phyloP scores from a whole-genome alignment of 2,113 vertebrate genomes.

The Odobenus rosmarus region DNA sequence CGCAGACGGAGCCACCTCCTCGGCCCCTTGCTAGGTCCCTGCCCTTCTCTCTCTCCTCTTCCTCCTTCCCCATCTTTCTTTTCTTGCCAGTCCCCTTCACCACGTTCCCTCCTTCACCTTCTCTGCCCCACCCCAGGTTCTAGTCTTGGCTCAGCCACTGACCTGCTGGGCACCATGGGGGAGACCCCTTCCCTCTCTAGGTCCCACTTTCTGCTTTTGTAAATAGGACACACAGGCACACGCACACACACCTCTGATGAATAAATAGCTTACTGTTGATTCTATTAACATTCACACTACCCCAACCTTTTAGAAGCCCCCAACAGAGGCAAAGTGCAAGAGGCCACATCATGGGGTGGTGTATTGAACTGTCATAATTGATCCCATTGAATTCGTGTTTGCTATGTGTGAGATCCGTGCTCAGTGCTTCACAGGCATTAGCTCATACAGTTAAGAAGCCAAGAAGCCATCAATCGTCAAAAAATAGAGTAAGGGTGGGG shows the following conservation, averaged over 20 bases:
- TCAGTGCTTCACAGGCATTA: neutral
- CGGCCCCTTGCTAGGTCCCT: accelerated
- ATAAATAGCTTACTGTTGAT: neutral
- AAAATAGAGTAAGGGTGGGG: neutral
- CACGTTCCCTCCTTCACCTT: neutral
- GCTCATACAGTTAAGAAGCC: neutral
- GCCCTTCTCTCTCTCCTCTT: neutral
- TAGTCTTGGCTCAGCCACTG: neutral
- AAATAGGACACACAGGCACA: neutral
- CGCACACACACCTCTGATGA: neutral
- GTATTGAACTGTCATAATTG: neutral
- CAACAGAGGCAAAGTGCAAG: neutral
- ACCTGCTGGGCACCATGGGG: too few relatives aligned
- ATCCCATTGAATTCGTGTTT: neutral
- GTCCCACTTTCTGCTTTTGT: neutral
- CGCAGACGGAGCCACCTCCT: neutral
- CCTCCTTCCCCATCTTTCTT: neutral
- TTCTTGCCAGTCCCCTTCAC: neutral
- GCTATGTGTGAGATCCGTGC: neutral
- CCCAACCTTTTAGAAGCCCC: neutral
- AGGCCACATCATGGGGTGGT: neutral
- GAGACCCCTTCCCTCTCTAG: neutral
- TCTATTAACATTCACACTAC: neutral
- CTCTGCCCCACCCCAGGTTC: neutral
- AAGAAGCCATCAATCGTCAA: neutral